Base-by-base conservation (phyloP, 2,888 invertebrate species). In the Cephalotes varians region DNA sequence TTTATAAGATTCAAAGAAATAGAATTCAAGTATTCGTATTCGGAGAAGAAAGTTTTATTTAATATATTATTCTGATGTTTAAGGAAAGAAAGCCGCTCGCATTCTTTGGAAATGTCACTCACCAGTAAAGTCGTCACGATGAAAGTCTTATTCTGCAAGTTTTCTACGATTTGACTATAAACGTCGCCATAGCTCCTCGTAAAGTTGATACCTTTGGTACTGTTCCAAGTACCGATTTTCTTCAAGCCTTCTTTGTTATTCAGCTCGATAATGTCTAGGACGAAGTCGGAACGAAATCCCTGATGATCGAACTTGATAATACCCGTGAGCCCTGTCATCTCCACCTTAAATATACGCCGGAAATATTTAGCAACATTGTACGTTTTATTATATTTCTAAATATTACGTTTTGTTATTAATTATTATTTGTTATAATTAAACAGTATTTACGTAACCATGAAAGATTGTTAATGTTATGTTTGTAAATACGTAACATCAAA, bases 271-370 rank as follows among this genome's bases (percentile, higher is more conserved):
- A 99, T 97, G 94, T 99, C 99, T 90, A 99, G 95, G 87, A 97
- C 97, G 94, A 99, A 98, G 94, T 98, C 98, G 64, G 98, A 97
- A 84, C 99, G 96, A 95, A 98, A 98, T 77, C 99, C 99, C 95
- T 98, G 97, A 95, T 98, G 97, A 95, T 99, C 98, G 95, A 99
- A 98, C 95, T 98, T 98, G 92, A 99, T 98, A 81, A 97, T 96
- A 87, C 99, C 99, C 0, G 98, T 98, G 90, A 98, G 95, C n/a
- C 99, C 99, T 91, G 97, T 96, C 97, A 98, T 98, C 95, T 98
- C 98, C 86, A 98, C 97, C 98, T 98, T 95, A 90, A 56, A 54
- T 40, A 7, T 12, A 37, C n/a, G 18, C 34, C 7, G 12, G 18
- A 34, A 51, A 74, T 62, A 64, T 76, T 47, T 62, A 74, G 5